Evolutionary conservation across 1,140 invertebrate genomes (phyloP).

Genomic region (Drosophila paulistorum): DNA sequence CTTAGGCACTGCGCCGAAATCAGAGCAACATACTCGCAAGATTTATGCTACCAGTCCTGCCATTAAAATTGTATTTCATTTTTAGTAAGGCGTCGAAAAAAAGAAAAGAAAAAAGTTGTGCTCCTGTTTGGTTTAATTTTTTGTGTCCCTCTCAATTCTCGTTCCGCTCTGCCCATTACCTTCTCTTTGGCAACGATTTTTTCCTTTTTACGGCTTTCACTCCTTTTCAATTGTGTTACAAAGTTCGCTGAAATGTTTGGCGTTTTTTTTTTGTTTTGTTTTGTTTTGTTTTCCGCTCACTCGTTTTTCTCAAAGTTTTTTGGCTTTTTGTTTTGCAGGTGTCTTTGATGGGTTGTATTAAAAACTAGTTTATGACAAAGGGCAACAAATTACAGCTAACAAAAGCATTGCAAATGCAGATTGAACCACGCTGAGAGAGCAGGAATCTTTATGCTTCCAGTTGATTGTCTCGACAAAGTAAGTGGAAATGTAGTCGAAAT

Average conservation of each 20-base stretch:
- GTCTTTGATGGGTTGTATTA: slow-evolving; percentile 30
- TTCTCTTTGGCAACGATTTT: not conserved
- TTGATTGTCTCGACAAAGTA: slow-evolving; percentile 12
- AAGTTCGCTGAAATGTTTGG: slow-evolving; percentile 7
- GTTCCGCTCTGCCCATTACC: not conserved
- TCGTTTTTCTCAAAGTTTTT: not conserved
- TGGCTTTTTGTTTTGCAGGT: not conserved
- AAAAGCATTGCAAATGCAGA: not conserved
- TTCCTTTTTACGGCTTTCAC: slow-evolving; percentile 13
- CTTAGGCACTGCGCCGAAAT: slow-evolving; percentile 30
- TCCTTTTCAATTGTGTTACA: slow-evolving; percentile 8
- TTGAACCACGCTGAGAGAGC: not conserved
- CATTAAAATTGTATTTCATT: slow-evolving; percentile 64
- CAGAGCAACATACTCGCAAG: slow-evolving; percentile 34
- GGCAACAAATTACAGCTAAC: not conserved
- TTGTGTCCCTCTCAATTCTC: slow-evolving; percentile 9
- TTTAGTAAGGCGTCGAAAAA: slow-evolving; percentile 18
- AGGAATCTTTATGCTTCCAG: not conserved
- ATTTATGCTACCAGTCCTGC: slow-evolving; percentile 50
- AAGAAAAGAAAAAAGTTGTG: not conserved
- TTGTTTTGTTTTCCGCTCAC: no score
- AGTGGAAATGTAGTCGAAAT: slow-evolving; percentile 7
- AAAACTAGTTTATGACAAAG: slow-evolving; percentile 45
- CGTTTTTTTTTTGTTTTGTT: slow-evolving; percentile 3
- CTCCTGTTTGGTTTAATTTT: slow-evolving; percentile 9